A percentile compares a stretch with the other conserved stretches of the same genome.
phyloP scores from a whole-genome alignment of 2,888 invertebrate genomes.

The Nemotelus pantherinus region DNA sequence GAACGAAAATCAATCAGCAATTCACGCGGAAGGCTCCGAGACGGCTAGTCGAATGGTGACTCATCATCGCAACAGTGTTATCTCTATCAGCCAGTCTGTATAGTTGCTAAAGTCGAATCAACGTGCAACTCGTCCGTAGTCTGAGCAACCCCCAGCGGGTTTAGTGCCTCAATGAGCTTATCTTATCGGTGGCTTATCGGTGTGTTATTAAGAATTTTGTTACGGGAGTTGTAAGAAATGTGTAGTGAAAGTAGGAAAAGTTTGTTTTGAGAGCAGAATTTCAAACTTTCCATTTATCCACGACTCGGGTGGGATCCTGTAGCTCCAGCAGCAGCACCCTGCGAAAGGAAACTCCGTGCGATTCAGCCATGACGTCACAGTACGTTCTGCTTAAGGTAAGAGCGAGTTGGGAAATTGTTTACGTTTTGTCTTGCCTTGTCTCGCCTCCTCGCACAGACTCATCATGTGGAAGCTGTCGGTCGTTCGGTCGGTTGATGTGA shows the following conservation, averaged over 20 bases:
- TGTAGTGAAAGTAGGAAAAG: too few species aligned
- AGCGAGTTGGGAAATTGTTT: constrained; percentile 47
- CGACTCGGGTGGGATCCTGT: too few species aligned
- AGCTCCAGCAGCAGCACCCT: background rate
- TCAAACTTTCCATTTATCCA: too few species aligned
- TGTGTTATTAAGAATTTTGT: too few species aligned
- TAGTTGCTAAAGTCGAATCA: constrained; percentile 1
- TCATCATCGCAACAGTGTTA: constrained; percentile 37
- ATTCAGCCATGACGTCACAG: constrained; percentile 49
- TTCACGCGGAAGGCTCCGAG: constrained; percentile 30
- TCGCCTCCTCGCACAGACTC: constrained; percentile 3
- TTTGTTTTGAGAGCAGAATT: too few species aligned
- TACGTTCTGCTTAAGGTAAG: constrained; percentile 51
- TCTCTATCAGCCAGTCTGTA: constrained; percentile 11
- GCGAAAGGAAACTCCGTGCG: constrained; percentile 30
- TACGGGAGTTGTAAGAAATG: too few species aligned
- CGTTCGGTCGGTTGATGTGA: background rate
- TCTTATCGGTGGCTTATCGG: too few species aligned
- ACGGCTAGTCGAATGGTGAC: constrained; percentile 21
- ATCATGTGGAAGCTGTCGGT: background rate
- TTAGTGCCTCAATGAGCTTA: too few species aligned
- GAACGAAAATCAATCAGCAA: constrained; percentile 27
- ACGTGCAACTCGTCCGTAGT: constrained; percentile 8
- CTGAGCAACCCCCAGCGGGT: background rate
- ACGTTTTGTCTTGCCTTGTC: constrained; percentile 41